Evolutionary conservation across 2,113 vertebrate genomes (phyloP).

Genomic region (Catharus bicknelli): DNA sequence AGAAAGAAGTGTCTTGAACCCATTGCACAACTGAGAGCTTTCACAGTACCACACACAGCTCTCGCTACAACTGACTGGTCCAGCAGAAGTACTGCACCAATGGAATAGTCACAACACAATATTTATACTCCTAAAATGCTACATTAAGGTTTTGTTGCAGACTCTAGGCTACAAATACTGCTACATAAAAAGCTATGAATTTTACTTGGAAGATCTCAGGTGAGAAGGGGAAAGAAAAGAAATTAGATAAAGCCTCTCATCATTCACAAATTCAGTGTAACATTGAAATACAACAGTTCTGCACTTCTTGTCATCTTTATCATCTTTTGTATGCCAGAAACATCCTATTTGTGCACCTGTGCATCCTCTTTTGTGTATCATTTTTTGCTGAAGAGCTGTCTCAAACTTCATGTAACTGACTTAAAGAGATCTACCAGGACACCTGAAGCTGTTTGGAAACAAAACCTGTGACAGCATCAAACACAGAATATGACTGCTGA

Average conservation of each 20-base stretch:
- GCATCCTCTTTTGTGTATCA: neutral
- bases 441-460: neutral
- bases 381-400: neutral
- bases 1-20: neutral
- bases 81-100: neutral
- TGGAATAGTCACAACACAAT: neutral
- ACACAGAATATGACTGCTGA: neutral
- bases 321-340: neutral
- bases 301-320: neutral
- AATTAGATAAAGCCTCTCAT: neutral
- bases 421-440: neutral
- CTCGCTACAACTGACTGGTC: neutral
- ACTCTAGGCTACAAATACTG: neutral
- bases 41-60: neutral
- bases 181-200: neutral
- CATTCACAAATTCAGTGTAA: neutral
- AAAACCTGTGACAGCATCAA: neutral
- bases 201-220: neutral
- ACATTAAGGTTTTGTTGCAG: neutral
- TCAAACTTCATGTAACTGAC: neutral
- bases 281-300: neutral
- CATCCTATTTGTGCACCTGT: neutral
- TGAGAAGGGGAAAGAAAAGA: neutral
- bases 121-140: neutral
- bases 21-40: neutral